phyloP scores from a whole-genome alignment of 2,888 invertebrate genomes.

The Helobdella robusta region DNA sequence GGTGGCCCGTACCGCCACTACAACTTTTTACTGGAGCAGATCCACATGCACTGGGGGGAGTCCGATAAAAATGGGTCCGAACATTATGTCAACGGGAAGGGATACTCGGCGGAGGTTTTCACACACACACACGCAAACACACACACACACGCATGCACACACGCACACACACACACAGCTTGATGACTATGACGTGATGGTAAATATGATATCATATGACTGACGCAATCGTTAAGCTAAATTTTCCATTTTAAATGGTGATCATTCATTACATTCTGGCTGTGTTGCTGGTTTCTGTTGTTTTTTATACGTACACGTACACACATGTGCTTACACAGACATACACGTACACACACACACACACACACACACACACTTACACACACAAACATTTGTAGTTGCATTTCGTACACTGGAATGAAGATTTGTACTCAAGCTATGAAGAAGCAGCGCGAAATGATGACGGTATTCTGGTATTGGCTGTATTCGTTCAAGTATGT shows the following conservation, averaged over 20 bases:
- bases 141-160: background rate
- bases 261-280: no score
- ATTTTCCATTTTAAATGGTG: no score
- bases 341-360: background rate
- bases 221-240: no score
- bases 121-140: background rate
- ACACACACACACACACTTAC: background rate
- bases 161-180: constrained; percentile 1
- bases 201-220: no score
- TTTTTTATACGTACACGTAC: no score
- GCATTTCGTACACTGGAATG: constrained; percentile 30
- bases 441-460: constrained; percentile 26
- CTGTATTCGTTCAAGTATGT: constrained; percentile 28
- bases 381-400: constrained; percentile 7
- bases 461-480: constrained; percentile 25
- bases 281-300: no score
- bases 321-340: constrained; percentile 1
- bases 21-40: constrained; percentile 28
- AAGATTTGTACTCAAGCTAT: constrained; percentile 25
- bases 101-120: constrained; percentile 23
- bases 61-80: constrained; percentile 25
- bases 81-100: constrained; percentile 22
- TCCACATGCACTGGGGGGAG: constrained; percentile 29
- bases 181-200: constrained; percentile 23
- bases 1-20: constrained; percentile 25